These are phyloP conservation scores for Alosa alosa DNA, from an alignment of 2,113 vertebrate species.

Conservation along the genomic window DNA sequence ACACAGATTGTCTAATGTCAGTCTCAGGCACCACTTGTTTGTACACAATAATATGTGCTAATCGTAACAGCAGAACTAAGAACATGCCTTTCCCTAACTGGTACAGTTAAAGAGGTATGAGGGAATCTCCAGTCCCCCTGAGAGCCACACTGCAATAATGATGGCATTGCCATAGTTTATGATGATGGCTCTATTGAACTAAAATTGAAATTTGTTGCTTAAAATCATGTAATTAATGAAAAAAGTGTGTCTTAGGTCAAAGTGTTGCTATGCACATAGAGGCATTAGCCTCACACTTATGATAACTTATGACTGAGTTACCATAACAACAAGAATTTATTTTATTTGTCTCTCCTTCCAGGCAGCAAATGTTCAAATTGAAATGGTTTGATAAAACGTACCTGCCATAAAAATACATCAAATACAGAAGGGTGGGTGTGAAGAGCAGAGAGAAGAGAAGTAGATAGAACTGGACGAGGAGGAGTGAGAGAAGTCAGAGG, in stretches of 20 bases:
- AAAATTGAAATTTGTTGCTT: slow-evolving; percentile 71
- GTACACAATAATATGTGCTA: background rate
- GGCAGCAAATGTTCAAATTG: background rate
- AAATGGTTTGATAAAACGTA: too few species aligned
- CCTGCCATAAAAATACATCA: too few species aligned
- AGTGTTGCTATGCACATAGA: slow-evolving; percentile 61
- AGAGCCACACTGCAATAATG: too few species aligned
- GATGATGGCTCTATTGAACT: slow-evolving; percentile 56
- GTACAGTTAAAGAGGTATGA: slow-evolving; percentile 60
- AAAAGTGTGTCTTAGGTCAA: slow-evolving; percentile 55
- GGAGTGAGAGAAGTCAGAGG: background rate
- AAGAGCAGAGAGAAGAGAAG: too few species aligned
- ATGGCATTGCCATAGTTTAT: background rate
- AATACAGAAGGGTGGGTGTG: too few species aligned
- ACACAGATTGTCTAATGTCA: too few species aligned
- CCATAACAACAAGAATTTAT: slow-evolving; percentile 54
- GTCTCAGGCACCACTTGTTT: too few species aligned
- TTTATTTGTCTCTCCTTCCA: slow-evolving; percentile 30
- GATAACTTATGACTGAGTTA: slow-evolving; percentile 66
- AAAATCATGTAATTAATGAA: slow-evolving; percentile 71
- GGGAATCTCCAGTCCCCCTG: slow-evolving; percentile 32
- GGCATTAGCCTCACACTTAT: slow-evolving; percentile 72
- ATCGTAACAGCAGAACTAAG: too few species aligned
- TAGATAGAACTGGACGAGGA: slow-evolving; percentile 42
- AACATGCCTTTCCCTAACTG: too few species aligned